Evolutionary conservation across 2,888 invertebrate species (phyloP).

Genomic region (Pammene fasciana): DNA sequence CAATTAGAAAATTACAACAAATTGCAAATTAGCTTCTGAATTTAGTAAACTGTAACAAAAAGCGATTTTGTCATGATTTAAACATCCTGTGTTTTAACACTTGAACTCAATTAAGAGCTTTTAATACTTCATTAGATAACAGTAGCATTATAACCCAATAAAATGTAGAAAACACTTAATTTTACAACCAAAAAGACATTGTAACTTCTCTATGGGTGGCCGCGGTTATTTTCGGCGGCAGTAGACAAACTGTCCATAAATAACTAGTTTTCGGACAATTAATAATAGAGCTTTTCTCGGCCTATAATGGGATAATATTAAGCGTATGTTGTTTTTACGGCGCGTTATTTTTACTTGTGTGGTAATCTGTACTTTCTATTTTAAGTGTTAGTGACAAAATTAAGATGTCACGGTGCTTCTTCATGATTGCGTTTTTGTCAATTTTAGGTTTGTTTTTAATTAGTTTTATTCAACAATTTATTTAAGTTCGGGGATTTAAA

Average conservation of each 20-base stretch:
- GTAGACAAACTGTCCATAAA: conserved; percentile 73
- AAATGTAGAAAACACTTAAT: conserved; percentile 64
- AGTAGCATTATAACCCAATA: conserved; percentile 61
- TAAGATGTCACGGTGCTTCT: conserved; percentile 2
- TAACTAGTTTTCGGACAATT: conserved; percentile 79
- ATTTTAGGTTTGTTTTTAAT: neutral
- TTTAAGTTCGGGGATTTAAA: no score
- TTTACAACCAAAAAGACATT: conserved; percentile 64
- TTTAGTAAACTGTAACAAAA: neutral
- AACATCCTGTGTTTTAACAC: conserved; percentile 31
- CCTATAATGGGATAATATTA: conserved; percentile 54
- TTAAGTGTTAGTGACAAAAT: conserved; percentile 12
- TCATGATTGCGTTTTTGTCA: neutral
- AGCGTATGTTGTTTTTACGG: conserved; percentile 32
- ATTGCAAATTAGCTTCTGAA: conserved; percentile 18
- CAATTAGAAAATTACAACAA: conserved; percentile 4
- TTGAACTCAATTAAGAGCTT: conserved; percentile 55
- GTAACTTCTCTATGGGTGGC: conserved; percentile 71
- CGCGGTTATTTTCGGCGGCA: conserved; percentile 67
- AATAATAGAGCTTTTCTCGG: conserved; percentile 71
- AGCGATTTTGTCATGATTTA: conserved; percentile 16
- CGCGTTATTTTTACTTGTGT: conserved; percentile 18
- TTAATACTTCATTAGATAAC: conserved; percentile 54
- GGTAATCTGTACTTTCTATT: conserved; percentile 31
- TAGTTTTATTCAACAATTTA: no score